Base-by-base conservation (phyloP, 35 echinoderm and acorn worm genomes). In the Anneissia japonica region DNA sequence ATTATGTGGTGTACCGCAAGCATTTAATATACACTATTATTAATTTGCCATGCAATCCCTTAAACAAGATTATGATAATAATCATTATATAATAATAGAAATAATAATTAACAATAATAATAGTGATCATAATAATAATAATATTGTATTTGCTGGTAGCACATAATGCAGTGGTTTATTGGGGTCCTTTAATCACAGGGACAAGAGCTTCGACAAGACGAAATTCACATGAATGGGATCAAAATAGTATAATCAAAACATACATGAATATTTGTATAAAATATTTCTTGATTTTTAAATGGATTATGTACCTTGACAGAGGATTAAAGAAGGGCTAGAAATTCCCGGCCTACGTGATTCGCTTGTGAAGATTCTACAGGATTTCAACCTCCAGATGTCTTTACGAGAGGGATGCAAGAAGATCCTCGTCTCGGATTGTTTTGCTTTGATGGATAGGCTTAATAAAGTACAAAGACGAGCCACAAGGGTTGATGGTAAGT, bases 371-470 rank as follows among this genome's bases (percentile, higher is more conserved):
- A 97, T 97, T 29, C 83, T 97, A 39, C 94, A 97, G n/a, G 94
- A 97, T 56, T 97, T 93, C 84, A 97, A 97, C 84, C 46, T 94
- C 34, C 75, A 97, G 95, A 97, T 97, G 38, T 93, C 92, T 23
- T 74, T 97, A 51, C 80, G 95, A 36, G 95, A 97, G 37, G 95
- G 95, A 21, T 97, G 95, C 39, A 97, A 97, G 88, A 93, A 93
- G 74, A 97, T 97, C 28, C 77, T 97, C 38, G 95, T 97, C 3
- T 97, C 95, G 30, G 95, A 93, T 86, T 97, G 95, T 73, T 97
- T 97, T 72, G 87, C 95, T 35, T 74, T 97, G 76, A 79, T 97
- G 91, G 86, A 97, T 32, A 81, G 88, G 35, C 82, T 97, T 0
- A 97, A 97, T 86, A 93, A 86, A 46, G 93, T 93, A 30, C 95